Evolutionary conservation across 2,797 vertebrate genomes (phyloP), one percentile per base, ranked within the genome.

Genomic region (Cheirogaleus major): DNA sequence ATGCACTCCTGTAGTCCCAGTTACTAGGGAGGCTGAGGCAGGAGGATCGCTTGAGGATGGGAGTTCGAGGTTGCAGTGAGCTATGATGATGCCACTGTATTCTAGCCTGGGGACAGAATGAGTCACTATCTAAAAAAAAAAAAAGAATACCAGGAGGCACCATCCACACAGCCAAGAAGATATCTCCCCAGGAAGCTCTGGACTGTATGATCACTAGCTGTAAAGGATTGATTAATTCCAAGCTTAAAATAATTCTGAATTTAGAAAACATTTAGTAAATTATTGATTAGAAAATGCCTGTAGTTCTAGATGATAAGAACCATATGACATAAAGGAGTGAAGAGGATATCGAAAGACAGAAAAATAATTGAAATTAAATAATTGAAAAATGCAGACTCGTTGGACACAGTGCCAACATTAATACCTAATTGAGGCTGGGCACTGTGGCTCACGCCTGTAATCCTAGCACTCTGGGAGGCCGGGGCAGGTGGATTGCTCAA

Each of bases 291-390:
- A 73, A 93, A 84, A 15, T 79, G 63, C 5, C 50, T 86, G 9
- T 38, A 85, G 32, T 76, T 90, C 38, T 87, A 17, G 18, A 45
- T 35, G 30, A 35, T 75, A 89, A 84, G 73, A 80, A 61, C 10
- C 35, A 48, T 30, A 73, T 80, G 23, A 73, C 4, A 61, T 88
- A 55, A 84, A 85, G 4, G 43, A 75, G 23, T 38, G 27, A 84
- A 79, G 35, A 92, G 7, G 65, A 89, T 89, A 80, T 83, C n/a
- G n/a, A 45, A 91, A 45, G 14, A 72, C 87, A 75, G 48, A 69
- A 95, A 86, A 89, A 72, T 57, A 84, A 84, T 43, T 84, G 4
- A 85, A 95, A 48, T 55, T 38, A 82, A 91, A 65, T 82, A 32
- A 79, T 67, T 88, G 55, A 86, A 93, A 80, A 73, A 38, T 81